Percentiles rank a stretch among this genome's conserved stretches.
phyloP scores from a whole-genome alignment of 2,797 vertebrate genomes.

The Crenuchus spilurus region DNA sequence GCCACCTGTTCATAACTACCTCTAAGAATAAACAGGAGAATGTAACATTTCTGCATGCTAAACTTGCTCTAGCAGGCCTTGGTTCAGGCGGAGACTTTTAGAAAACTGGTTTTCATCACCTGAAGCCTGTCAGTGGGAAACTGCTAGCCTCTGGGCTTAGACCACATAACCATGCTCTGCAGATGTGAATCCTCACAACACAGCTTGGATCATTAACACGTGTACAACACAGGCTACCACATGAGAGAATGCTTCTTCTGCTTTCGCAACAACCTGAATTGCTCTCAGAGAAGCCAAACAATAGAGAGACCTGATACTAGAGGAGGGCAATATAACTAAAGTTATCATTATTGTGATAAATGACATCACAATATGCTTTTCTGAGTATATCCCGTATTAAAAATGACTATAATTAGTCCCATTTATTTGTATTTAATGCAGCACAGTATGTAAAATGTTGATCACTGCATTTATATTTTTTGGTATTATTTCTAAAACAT shows the following conservation, averaged over 20 bases:
- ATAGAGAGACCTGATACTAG: not conserved
- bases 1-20: conserved; percentile 23
- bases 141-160: conserved; percentile 40
- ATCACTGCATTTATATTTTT: too few relatives aligned
- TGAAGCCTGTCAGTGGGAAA: conserved; percentile 36
- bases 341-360: too few relatives aligned
- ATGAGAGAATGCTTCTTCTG: not conserved
- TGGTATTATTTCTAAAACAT: too few relatives aligned
- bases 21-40: conserved; percentile 26
- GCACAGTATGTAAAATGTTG: too few relatives aligned
- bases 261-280: not conserved
- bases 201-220: not conserved
- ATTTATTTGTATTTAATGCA: too few relatives aligned
- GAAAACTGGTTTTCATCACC: conserved; percentile 48
- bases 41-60: conserved; percentile 30
- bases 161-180: conserved; percentile 11
- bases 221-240: not conserved
- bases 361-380: too few relatives aligned
- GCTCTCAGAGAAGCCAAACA: not conserved
- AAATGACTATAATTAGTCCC: too few relatives aligned
- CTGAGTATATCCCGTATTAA: too few relatives aligned
- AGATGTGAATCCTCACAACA: conserved; percentile 17
- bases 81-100: conserved; percentile 4
- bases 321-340: too few relatives aligned
- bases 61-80: conserved; percentile 45